Evolutionary conservation across 2,888 invertebrate species (phyloP).

Genomic region (Elmis aenea): DNA sequence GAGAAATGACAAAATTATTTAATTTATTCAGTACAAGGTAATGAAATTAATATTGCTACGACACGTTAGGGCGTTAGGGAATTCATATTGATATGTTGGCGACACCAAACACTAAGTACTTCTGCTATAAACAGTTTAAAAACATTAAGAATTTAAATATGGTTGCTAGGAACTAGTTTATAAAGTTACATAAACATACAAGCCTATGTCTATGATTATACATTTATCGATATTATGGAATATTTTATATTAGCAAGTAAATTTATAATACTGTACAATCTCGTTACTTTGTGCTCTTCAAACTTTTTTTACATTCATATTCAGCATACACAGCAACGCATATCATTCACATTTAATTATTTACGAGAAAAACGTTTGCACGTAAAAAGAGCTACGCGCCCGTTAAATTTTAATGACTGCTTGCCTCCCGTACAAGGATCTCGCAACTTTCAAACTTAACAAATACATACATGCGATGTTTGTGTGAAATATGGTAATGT

Average conservation of each 20-base stretch:
- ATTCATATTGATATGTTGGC: constrained; percentile 42
- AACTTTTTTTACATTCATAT: no score
- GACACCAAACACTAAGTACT: constrained; percentile 36
- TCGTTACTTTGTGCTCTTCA: constrained; percentile 13
- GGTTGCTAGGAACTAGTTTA: constrained; percentile 41
- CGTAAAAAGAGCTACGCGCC: no score
- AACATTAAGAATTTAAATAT: constrained; percentile 37
- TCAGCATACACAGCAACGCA: no score
- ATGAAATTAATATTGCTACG: constrained; percentile 36
- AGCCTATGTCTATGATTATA: no score
- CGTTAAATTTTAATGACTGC: no score
- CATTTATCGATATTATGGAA: constrained; percentile 19
- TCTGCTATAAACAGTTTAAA: constrained; percentile 28
- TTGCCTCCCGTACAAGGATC: no score
- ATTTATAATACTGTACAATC: constrained; percentile 41
- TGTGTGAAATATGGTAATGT: no score
- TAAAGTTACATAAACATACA: constrained; percentile 31
- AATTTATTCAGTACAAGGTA: constrained; percentile 3
- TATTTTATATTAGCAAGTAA: constrained; percentile 18
- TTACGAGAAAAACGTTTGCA: no score
- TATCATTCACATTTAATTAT: no score
- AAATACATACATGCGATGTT: no score
- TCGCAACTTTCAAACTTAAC: no score
- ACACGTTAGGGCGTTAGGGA: constrained; percentile 35
- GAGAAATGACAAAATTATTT: constrained; percentile 3